A percentile compares a stretch with the other conserved stretches of the same genome.
Conservation (phyloP, 2,888 invertebrate genomes). For the Tetramorium bicarinatum region DNA sequence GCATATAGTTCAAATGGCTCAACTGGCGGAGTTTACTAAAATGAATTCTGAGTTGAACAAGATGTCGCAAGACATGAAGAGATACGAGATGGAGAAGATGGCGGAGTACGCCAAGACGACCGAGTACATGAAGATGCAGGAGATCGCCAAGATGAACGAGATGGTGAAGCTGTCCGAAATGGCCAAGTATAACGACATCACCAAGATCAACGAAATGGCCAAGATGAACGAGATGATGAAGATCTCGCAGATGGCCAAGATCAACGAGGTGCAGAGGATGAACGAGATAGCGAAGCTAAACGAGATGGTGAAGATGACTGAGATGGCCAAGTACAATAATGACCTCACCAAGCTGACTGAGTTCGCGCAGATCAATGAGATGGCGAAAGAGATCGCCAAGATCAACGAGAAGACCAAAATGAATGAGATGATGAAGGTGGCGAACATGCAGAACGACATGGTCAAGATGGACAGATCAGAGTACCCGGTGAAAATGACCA, state of each 20-base stretch:
- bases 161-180: constrained; percentile 85
- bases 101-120: constrained; percentile 84
- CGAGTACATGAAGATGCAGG: constrained; percentile 85
- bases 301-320: constrained; percentile 85
- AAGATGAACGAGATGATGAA: constrained; percentile 84
- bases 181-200: constrained; percentile 84
- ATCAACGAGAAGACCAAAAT: constrained; percentile 85
- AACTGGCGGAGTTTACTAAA: constrained; percentile 85
- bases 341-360: constrained; percentile 82
- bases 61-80: constrained; percentile 84
- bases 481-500: constrained; percentile 83
- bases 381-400: constrained; percentile 85
- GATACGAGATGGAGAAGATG: constrained; percentile 85
- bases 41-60: constrained; percentile 84
- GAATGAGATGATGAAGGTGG: constrained; percentile 85
- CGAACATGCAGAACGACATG: constrained; percentile 85
- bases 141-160: constrained; percentile 84
- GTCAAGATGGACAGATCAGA: constrained; percentile 82
- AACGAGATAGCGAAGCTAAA: constrained; percentile 85
- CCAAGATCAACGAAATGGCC: constrained; percentile 83
- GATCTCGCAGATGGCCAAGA: constrained; percentile 84
- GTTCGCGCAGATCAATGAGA: constrained; percentile 85
- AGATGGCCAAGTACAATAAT: constrained; percentile 84
- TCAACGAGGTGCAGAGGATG: constrained; percentile 85
- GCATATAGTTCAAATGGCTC: constrained; percentile 86